Evolutionary conservation across 2,888 invertebrate species (phyloP).

Genomic region (Clistopyga incitator): DNA sequence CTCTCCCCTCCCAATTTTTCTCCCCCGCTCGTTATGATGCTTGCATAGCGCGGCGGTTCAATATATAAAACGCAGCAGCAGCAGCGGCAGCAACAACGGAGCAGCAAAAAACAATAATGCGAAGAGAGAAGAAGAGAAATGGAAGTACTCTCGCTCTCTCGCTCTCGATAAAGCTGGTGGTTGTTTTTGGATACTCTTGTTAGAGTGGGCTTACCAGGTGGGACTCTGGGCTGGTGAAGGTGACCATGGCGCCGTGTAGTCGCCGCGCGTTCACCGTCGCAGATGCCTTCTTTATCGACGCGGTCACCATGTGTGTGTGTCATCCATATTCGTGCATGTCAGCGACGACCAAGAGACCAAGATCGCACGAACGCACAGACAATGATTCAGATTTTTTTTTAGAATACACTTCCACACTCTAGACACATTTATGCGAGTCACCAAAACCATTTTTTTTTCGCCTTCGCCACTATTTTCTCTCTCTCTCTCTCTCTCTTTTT

Average conservation of each 20-base stretch:
- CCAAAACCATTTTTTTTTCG: not conserved
- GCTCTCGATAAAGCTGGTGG: constrained; percentile 71
- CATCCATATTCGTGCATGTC: constrained; percentile 65
- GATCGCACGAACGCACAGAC: constrained; percentile 68
- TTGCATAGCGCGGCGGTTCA: constrained; percentile 20
- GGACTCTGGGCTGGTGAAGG: constrained; percentile 87
- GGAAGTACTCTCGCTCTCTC: constrained; percentile 60
- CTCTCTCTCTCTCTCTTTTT: not conserved
- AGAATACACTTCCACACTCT: constrained; percentile 39
- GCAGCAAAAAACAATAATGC: constrained; percentile 32
- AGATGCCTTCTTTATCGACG: constrained; percentile 77
- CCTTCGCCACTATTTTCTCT: constrained; percentile 16
- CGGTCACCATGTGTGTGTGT: constrained; percentile 74
- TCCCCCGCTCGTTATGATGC: constrained; percentile 21
- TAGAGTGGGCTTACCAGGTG: constrained; percentile 85
- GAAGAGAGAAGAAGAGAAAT: constrained; percentile 33
- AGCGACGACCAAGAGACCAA: constrained; percentile 68
- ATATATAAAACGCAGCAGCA: not conserved
- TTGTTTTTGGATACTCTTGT: constrained; percentile 57
- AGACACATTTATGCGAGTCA: constrained; percentile 22
- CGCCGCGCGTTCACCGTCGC: constrained; percentile 80
- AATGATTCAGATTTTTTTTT: constrained; percentile 66
- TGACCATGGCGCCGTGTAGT: constrained; percentile 85
- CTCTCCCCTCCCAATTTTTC: constrained; percentile 1
- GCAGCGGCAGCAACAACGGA: not conserved